Percentiles rank a stretch among this genome's conserved stretches.
These are phyloP conservation scores for Amphimedon queenslandica DNA, from an alignment of 37 sponge, comb jelly and placozoan genomes.

Conservation along the genomic window DNA sequence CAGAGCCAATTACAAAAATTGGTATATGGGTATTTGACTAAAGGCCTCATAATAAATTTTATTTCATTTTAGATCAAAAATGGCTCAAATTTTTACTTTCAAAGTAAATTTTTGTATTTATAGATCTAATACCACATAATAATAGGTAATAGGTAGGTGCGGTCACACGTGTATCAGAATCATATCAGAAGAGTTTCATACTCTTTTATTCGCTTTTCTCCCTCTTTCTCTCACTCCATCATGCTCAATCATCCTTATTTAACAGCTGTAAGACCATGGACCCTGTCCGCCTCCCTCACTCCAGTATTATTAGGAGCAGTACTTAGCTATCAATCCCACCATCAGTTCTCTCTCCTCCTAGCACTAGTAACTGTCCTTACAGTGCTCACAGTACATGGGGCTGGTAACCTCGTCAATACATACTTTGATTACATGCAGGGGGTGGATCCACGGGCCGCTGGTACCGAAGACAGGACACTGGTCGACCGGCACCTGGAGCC, in stretches of 20 bases:
- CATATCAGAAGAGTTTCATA: no score
- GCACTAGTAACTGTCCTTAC: constrained; percentile 22
- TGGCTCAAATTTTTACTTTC: no score
- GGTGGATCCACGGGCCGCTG: constrained; percentile 17
- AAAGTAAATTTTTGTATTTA: no score
- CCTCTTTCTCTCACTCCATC: no score
- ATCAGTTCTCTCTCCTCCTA: constrained; percentile 13
- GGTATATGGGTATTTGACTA: no score
- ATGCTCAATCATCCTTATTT: constrained; percentile 26
- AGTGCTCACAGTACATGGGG: constrained; percentile 77
- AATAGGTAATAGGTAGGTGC: no score
- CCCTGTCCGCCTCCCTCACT: constrained; percentile 67
- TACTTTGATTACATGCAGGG: constrained; percentile 73
- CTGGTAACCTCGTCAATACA: constrained; percentile 87
- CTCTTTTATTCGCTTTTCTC: no score
- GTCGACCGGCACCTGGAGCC: constrained; percentile 39
- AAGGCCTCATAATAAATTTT: no score
- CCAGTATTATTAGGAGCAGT: constrained; percentile 77
- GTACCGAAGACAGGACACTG: constrained; percentile 38
- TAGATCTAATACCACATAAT: no score
- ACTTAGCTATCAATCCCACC: constrained; percentile 38
- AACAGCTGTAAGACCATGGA: constrained; percentile 69
- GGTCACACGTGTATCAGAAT: no score
- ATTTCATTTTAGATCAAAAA: no score
- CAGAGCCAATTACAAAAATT: no score